Percentiles rank a stretch among this genome's conserved stretches.
Evolutionary conservation across 2,797 vertebrate genomes (phyloP).

Genomic region (Garrulus glandarius): DNA sequence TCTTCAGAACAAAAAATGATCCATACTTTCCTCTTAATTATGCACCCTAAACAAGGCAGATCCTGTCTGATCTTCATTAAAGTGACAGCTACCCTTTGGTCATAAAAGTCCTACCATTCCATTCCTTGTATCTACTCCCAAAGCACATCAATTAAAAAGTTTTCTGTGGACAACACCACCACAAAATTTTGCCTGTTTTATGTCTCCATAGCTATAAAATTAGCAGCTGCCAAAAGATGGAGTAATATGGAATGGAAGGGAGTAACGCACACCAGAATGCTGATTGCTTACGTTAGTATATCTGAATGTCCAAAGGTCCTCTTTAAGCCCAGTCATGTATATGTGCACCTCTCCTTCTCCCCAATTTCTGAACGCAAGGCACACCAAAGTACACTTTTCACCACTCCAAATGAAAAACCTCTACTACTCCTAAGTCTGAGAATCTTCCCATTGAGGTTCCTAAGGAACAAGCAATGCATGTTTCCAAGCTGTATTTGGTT

Average conservation of each 20-base stretch:
- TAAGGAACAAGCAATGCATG: not conserved
- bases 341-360: not conserved
- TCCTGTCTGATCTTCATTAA: not conserved
- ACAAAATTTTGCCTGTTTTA: not conserved
- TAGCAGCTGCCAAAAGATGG: not conserved
- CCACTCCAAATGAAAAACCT: not conserved
- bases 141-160: not conserved
- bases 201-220: not conserved
- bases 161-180: not conserved
- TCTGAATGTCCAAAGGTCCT: not conserved
- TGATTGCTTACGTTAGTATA: not conserved
- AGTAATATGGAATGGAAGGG: not conserved
- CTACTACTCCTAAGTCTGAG: not conserved
- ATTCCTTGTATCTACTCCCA: not conserved
- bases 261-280: not conserved
- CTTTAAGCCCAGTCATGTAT: not conserved
- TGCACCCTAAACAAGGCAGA: not conserved
- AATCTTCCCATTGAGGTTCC: not conserved
- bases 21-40: not conserved
- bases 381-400: no score
- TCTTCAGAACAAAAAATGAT: not conserved
- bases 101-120: not conserved
- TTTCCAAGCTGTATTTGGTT: not conserved
- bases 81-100: not conserved
- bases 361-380: not conserved